phyloP scores from a whole-genome alignment of 1,140 invertebrate species.

The Epicauta chinensis region DNA sequence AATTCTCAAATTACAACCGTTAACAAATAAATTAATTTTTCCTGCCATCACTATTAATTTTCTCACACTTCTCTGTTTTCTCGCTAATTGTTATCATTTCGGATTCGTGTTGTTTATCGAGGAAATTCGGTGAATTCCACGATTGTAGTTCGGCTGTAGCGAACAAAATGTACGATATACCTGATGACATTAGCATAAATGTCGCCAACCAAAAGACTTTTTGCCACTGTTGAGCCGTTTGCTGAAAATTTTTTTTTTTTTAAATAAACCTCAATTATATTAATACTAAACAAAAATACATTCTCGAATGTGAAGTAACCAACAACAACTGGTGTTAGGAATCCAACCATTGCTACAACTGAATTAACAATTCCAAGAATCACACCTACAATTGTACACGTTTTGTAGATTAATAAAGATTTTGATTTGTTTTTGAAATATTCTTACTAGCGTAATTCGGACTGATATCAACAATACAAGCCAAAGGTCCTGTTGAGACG shows the following conservation, averaged over 20 bases:
- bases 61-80: slow-evolving; percentile 8
- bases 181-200: slow-evolving; percentile 47
- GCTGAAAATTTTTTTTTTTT: slow-evolving; percentile 43
- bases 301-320: slow-evolving; percentile 35
- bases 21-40: no score
- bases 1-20: no score
- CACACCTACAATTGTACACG: slow-evolving; percentile 33
- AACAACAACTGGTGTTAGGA: slow-evolving; percentile 34
- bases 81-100: slow-evolving; percentile 25
- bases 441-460: slow-evolving; percentile 60
- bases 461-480: slow-evolving; percentile 58
- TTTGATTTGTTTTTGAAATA: background rate
- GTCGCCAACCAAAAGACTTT: slow-evolving; percentile 56
- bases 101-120: slow-evolving; percentile 9
- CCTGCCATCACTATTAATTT: no score
- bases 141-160: slow-evolving; percentile 54
- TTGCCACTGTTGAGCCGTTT: slow-evolving; percentile 61
- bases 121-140: slow-evolving; percentile 50
- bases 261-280: background rate
- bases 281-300: slow-evolving; percentile 2
- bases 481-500: slow-evolving; percentile 56
- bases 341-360: slow-evolving; percentile 30
- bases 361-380: slow-evolving; percentile 31
- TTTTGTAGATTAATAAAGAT: background rate
- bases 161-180: slow-evolving; percentile 50